Percentiles rank a stretch among this genome's conserved stretches.
phyloP scores from a whole-genome alignment of 2,797 vertebrate genomes.

The Phrynocephalus guinanensis region DNA sequence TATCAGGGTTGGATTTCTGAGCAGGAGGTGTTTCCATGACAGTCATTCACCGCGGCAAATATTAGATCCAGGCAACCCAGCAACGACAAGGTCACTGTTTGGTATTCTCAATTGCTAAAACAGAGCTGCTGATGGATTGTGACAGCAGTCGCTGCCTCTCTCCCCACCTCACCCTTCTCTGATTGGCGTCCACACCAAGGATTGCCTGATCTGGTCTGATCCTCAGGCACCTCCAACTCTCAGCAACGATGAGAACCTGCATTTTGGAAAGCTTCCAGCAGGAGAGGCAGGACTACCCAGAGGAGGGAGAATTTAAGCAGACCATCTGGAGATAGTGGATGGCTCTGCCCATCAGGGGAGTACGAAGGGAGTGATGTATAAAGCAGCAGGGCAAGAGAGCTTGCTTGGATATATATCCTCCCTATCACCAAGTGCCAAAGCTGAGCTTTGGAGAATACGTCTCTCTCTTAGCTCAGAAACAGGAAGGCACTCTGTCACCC shows the following conservation, averaged over 20 bases:
- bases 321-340: fast-evolving
- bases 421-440: not conserved
- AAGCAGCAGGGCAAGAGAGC: not conserved
- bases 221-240: conserved; percentile 17
- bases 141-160: conserved; percentile 6
- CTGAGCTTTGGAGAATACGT: not conserved
- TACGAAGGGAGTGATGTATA: not conserved
- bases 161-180: not conserved
- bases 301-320: fast-evolving
- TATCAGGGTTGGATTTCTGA: not conserved
- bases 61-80: not conserved
- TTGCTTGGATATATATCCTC: not conserved
- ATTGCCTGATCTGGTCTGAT: not conserved
- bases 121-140: not conserved
- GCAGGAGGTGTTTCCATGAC: not conserved
- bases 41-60: not conserved
- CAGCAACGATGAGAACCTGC: not conserved
- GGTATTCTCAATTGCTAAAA: not conserved
- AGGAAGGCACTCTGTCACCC: not conserved
- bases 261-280: not conserved
- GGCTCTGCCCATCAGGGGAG: not conserved
- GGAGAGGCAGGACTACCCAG: not conserved
- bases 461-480: not conserved
- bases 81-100: not conserved
- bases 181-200: not conserved